Percentiles rank a stretch among this genome's conserved stretches.
These are phyloP conservation scores for Varanus salvator DNA, from an alignment of 2,113 vertebrate species.

Conservation along the genomic window DNA sequence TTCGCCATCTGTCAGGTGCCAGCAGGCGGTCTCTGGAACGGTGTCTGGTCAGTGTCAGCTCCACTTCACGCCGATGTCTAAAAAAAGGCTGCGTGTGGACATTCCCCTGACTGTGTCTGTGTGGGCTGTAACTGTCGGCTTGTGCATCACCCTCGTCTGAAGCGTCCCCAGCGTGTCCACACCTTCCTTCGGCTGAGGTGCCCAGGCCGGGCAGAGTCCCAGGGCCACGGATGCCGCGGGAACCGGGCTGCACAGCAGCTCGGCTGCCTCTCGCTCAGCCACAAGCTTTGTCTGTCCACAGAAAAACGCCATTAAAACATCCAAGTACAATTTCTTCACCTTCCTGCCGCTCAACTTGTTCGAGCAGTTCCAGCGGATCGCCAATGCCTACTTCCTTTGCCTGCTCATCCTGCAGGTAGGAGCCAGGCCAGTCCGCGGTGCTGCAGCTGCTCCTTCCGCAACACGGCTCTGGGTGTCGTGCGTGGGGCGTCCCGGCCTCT, in stretches of 20 bases:
- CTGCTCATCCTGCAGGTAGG: slow-evolving; percentile 90
- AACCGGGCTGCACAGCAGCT: slow-evolving; percentile 47
- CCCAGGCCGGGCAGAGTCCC: too few species aligned
- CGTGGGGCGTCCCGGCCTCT: background rate
- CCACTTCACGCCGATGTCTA: too few species aligned
- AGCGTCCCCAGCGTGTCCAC: too few species aligned
- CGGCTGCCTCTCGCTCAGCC: slow-evolving; percentile 49
- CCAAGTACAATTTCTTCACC: slow-evolving; percentile 90
- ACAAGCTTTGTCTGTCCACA: slow-evolving; percentile 67
- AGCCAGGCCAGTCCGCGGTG: background rate
- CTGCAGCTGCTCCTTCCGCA: background rate
- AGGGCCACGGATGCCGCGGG: background rate
- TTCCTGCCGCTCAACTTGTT: slow-evolving; percentile 96
- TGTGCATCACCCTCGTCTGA: too few species aligned
- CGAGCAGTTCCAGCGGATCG: slow-evolving; percentile 93
- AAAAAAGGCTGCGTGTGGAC: too few species aligned
- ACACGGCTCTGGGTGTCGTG: background rate
- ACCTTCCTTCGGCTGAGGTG: too few species aligned
- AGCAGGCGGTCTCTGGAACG: too few species aligned
- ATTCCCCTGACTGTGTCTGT: too few species aligned
- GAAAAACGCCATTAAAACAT: slow-evolving; percentile 93
- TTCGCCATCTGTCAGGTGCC: too few species aligned
- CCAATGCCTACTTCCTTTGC: slow-evolving; percentile 94
- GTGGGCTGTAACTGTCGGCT: too few species aligned
- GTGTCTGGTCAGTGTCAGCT: too few species aligned